Conservation (phyloP, 2,888 invertebrate species). For the Amphimallon solstitiale region DNA sequence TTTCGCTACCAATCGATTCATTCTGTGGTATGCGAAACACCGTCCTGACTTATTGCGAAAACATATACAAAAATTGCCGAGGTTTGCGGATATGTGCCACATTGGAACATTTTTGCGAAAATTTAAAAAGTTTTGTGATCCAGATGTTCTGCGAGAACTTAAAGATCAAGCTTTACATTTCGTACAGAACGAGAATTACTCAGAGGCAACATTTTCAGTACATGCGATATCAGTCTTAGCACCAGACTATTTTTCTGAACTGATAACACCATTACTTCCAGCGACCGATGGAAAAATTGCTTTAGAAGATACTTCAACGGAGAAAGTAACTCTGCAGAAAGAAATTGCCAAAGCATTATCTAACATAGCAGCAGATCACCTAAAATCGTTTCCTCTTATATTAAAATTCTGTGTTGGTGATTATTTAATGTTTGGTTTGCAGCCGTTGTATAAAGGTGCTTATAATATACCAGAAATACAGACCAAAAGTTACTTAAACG, state of each 20-base stretch:
- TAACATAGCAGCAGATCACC: neutral
- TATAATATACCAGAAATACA: conserved; percentile 9
- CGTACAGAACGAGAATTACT: neutral
- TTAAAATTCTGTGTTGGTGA: conserved; percentile 26
- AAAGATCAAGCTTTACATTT: neutral
- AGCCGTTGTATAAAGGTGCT: conserved; percentile 1
- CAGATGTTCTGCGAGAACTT: neutral
- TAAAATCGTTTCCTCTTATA: conserved; percentile 3
- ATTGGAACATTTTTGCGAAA: neutral
- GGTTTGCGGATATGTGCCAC: neutral
- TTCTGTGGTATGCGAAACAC: conserved; percentile 10
- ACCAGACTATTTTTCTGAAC: too few species aligned
- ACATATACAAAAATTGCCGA: neutral
- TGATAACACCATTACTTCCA: too few species aligned
- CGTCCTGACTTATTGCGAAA: neutral
- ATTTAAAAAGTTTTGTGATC: neutral
- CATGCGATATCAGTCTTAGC: too few species aligned
- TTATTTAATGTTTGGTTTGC: conserved; percentile 27
- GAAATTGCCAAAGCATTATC: conserved; percentile 5
- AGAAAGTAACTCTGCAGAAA: conserved; percentile 5
- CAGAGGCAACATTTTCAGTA: neutral
- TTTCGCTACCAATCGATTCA: too few species aligned
- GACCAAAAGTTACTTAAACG: neutral
- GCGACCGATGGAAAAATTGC: too few species aligned
- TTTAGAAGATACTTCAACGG: neutral